Evolutionary conservation across 2,113 vertebrate genomes (phyloP), one percentile per base, ranked within the genome.

Genomic region (Bubo blakistoni): DNA sequence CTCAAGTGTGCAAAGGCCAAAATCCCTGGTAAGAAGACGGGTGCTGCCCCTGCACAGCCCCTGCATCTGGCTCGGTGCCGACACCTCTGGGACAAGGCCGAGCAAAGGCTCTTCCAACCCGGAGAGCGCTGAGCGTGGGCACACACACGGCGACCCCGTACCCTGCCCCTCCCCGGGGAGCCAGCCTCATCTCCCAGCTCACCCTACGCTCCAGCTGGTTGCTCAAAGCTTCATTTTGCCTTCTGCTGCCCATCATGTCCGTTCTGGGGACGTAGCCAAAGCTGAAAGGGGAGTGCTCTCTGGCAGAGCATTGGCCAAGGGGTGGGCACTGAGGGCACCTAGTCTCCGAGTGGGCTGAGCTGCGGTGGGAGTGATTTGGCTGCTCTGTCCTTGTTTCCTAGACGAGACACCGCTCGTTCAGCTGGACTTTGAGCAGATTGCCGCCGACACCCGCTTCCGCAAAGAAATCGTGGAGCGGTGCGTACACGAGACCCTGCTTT

Each of bases 251-350:
- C n/a, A 29, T 14, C 18, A 10, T 29, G n/a, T 20, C 27, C 14
- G 1, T 42, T n/a, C 17, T 16, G 44, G 19, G n/a, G 42, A 25
- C 0, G 9, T 7, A 18, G 51, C 40, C 7, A 2, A 38, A 65
- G 61, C 11, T 15, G n/a, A 29, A 49, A 47, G 9, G 13, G 29
- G 34, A 76, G 42, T 2, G 8, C 42, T 14, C 11, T 47, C 27
- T 32, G 24, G 20, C 25, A n/a, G 24, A n/a, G 24, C 7, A 3
- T 16, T 16, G 25, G 44, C 44, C 44, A 44, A 44, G 44, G 44
- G 44, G 44, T 44, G 44, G 44, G 44, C 44, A 17, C 44, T 44
- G 44, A 44, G 16, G 44, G 44, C 44, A 44, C 44, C 16, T 44
- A 44, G 44, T 44, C 44, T 44, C 46, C 27, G 16, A 30, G 27